Percentiles rank a stretch among this genome's conserved stretches.
Evolutionary conservation across 2,797 vertebrate species (phyloP).

Genomic region (Neosilurus hyrtlii): DNA sequence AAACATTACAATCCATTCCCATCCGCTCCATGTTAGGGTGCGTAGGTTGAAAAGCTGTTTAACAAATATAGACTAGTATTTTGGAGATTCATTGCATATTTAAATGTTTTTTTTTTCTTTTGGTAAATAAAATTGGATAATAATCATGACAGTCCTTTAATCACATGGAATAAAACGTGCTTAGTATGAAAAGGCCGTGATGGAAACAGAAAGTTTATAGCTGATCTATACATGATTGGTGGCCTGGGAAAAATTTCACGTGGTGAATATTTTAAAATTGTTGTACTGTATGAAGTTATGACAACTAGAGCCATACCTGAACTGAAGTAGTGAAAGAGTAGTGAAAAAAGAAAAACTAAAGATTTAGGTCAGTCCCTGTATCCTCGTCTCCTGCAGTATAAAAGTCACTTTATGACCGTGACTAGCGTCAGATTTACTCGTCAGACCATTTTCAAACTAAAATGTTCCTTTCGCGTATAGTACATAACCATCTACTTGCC

Average conservation of each 20-base stretch:
- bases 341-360: too few relatives aligned
- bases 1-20: too few relatives aligned
- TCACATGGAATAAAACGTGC: too few relatives aligned
- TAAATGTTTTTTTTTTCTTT: too few relatives aligned
- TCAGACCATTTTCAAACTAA: background rate
- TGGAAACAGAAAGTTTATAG: background rate
- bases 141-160: too few relatives aligned
- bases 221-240: background rate
- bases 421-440: background rate
- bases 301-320: too few relatives aligned
- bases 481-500: background rate
- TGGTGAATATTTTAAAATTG: background rate
- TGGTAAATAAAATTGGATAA: too few relatives aligned
- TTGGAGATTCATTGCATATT: too few relatives aligned
- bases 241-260: background rate
- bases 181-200: too few relatives aligned
- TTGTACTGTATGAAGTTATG: background rate
- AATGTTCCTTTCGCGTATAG: background rate
- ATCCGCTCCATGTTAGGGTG: too few relatives aligned
- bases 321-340: background rate
- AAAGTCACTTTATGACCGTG: background rate
- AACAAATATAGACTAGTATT: too few relatives aligned
- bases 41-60: too few relatives aligned
- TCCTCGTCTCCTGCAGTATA: background rate
- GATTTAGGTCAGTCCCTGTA: background rate